A percentile compares a stretch with the other conserved stretches of the same genome.
Conservation (phyloP, 2,113 vertebrate genomes). For the Trichomycterus rosablanca region DNA sequence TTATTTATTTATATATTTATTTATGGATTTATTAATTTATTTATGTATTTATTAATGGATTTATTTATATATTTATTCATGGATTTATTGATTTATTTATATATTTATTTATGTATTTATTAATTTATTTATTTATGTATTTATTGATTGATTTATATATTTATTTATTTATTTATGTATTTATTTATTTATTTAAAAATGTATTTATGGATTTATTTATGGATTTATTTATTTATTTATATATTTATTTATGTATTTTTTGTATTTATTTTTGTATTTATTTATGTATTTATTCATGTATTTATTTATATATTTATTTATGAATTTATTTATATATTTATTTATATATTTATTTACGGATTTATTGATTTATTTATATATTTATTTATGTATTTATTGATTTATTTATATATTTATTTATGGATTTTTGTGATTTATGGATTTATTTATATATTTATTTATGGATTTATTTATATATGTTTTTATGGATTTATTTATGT, state of each 20-base stretch:
- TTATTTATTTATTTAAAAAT: no score
- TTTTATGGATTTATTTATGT: not conserved
- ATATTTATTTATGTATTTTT: not conserved
- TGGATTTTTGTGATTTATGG: not conserved
- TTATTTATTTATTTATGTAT: not conserved
- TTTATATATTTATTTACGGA: no score
- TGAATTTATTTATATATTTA: not conserved
- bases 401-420: not conserved
- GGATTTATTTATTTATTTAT: not conserved
- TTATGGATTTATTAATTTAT: no score
- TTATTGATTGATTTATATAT: not conserved
- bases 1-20: not conserved
- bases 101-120: not conserved
- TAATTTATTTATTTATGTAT: no score
- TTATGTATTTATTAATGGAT: not conserved
- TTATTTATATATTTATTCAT: not conserved
- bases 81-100: no score
- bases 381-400: not conserved
- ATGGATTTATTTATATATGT: no score
- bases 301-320: not conserved
- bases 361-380: not conserved
- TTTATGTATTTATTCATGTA: no score
- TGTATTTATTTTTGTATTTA: not conserved
- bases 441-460: not conserved
- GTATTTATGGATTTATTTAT: not conserved